These are phyloP conservation scores for Bradysia coprophila DNA, from an alignment of 1,140 invertebrate genomes.

Conservation along the genomic window DNA sequence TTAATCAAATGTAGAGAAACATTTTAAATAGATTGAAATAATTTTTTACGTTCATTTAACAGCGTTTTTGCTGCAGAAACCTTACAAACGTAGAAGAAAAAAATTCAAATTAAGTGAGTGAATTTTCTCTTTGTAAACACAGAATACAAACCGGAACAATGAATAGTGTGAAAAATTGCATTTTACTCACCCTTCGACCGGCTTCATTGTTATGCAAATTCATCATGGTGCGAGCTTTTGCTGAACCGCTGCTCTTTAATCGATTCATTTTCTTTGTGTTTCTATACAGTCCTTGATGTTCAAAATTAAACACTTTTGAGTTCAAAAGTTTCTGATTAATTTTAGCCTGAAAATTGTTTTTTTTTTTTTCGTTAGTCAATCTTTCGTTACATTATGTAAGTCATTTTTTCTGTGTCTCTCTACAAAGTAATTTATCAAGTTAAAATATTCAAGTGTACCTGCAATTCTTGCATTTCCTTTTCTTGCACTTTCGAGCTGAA, in stretches of 20 bases:
- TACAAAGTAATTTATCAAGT: no score
- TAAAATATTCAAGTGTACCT: conserved; percentile 12
- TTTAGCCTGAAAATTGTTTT: conserved; percentile 15
- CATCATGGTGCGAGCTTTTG: conserved; percentile 71
- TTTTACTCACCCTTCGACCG: conserved; percentile 59
- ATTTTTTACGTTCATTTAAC: no score
- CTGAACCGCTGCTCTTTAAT: conserved; percentile 3
- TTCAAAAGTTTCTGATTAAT: conserved; percentile 22
- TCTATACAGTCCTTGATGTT: conserved; percentile 1
- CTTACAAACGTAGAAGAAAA: no score
- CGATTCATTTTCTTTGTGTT: conserved; percentile 29
- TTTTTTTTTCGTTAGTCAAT: not conserved
- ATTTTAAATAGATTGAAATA: not conserved
- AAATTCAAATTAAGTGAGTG: no score
- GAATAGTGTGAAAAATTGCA: not conserved
- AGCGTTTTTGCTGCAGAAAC: no score
- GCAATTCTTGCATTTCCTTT: conserved; percentile 20
- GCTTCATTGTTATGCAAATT: conserved; percentile 92
- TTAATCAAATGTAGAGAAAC: not conserved
- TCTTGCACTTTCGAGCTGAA: conserved; percentile 21
- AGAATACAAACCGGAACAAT: no score
- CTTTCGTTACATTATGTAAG: no score
- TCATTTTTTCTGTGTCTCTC: not conserved
- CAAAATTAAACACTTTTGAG: conserved; percentile 16
- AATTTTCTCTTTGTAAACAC: no score